Evolutionary conservation across 2,113 vertebrate species (phyloP), one percentile per base, ranked within the genome.

Genomic region (Chaenocephalus aceratus): DNA sequence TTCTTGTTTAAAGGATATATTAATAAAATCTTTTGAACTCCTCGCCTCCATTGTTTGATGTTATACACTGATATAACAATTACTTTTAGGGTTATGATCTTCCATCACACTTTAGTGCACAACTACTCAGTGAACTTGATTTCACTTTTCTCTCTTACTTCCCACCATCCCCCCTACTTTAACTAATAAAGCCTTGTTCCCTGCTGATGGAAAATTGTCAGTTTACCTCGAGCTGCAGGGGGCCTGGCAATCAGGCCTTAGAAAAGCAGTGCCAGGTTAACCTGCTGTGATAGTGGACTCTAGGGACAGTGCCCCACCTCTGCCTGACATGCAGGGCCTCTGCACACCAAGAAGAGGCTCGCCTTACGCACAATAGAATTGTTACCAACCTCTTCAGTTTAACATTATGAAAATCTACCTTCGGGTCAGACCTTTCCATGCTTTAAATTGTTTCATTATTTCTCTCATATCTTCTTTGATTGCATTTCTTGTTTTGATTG

Each of bases 261-360:
- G 96, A 97, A 96, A 95, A 96, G 96, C 96, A 95, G 95, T 95
- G 96, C 93, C 95, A 93, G 95, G 96, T 97, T 96, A 96, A 96
- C 96, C 96, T 95, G 95, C 97, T 97, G 96, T 95, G 96, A 95
- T 94, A 95, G 95, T 93, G 95, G 96, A 92, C 96, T 96, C 96
- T 89, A 87, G 94, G 95, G 96, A 97, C 84, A 78, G 82, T 93
- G 90, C 95, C 93, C 92, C 86, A 95, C 95, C 93, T 93, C 95
- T 94, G 93, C 94, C 94, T 96, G 93, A 95, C 94, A 96, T 96
- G 95, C 95, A 94, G 92, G 80, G 88, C 86, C 95, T 94, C 94
- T 96, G 95, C 94, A 94, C 95, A 94, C 94, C 92, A 95, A 94
- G 90, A 94, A 93, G 94, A 88, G 92, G 94, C 88, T 85, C 63